A percentile compares a stretch with the other conserved stretches of the same genome.
phyloP scores from a whole-genome alignment of 2,888 invertebrate species.

The Cosmopolites sordidus region DNA sequence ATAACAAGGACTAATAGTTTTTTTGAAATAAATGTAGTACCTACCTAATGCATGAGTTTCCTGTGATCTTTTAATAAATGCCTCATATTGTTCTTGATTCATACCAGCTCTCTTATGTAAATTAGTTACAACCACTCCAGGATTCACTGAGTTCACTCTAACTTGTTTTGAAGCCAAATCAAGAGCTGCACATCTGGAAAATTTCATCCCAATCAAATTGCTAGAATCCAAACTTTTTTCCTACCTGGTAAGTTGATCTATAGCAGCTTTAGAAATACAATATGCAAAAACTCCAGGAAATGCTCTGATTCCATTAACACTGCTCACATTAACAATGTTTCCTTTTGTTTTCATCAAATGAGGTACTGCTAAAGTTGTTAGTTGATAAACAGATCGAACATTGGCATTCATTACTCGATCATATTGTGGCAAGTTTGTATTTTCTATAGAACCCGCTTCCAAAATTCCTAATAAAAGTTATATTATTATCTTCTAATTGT shows the following conservation, averaged over 20 bases:
- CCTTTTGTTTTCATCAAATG: conserved; percentile 79
- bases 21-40: too few relatives aligned
- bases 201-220: too few relatives aligned
- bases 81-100: conserved; percentile 72
- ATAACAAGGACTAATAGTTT: too few relatives aligned
- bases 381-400: conserved; percentile 73
- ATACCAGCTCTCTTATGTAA: conserved; percentile 81
- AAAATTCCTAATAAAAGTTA: conserved; percentile 24
- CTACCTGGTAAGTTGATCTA: conserved; percentile 84
- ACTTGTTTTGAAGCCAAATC: conserved; percentile 80
- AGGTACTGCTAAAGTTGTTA: conserved; percentile 85
- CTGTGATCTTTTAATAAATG: conserved; percentile 79
- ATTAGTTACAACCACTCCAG: conserved; percentile 87
- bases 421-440: conserved; percentile 78
- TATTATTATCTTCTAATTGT: too few relatives aligned
- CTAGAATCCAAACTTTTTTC: too few relatives aligned
- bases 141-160: conserved; percentile 88
- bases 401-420: conserved; percentile 88
- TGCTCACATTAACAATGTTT: conserved; percentile 91
- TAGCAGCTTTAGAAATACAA: conserved; percentile 86
- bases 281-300: conserved; percentile 90
- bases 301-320: conserved; percentile 85
- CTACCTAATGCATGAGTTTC: conserved; percentile 90
- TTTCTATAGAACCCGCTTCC: conserved; percentile 73
- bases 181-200: conserved; percentile 71